phyloP scores from a whole-genome alignment of 2,797 vertebrate genomes.

The Lutjanus argentimaculatus region DNA sequence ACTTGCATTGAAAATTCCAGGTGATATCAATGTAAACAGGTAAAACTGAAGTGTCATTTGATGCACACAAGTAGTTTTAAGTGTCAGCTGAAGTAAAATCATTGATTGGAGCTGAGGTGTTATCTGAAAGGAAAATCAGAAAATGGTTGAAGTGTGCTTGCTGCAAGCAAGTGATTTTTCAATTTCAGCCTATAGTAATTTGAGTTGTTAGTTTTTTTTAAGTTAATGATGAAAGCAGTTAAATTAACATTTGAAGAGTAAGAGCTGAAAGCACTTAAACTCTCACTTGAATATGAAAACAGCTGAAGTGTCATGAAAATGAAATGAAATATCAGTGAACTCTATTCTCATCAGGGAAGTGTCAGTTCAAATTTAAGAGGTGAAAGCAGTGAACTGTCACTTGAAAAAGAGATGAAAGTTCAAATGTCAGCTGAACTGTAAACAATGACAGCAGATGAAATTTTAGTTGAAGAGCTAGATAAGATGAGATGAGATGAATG shows the following conservation, averaged over 20 bases:
- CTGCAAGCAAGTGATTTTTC: background rate
- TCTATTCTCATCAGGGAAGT: too few relatives aligned
- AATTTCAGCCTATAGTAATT: background rate
- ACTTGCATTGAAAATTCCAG: background rate
- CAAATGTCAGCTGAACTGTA: background rate
- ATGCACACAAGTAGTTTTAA: background rate
- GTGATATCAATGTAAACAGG: background rate
- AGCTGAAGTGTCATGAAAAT: background rate
- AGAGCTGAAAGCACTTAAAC: background rate
- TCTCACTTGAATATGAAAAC: background rate
- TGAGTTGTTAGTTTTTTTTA: background rate
- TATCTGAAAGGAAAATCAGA: background rate
- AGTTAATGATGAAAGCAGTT: background rate
- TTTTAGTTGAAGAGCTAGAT: too few relatives aligned
- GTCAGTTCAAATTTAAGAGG: background rate
- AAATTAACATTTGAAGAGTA: background rate
- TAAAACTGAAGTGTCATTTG: background rate
- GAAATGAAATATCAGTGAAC: background rate
- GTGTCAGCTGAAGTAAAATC: constrained; percentile 8
- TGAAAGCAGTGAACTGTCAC: background rate
- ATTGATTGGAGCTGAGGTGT: background rate
- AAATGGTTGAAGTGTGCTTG: background rate
- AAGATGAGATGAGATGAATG: too few relatives aligned
- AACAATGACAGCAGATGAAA: background rate
- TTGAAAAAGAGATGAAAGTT: background rate